phyloP scores from a whole-genome alignment of 53 echinoderm and acorn worm species.

The Holothuria scabra region DNA sequence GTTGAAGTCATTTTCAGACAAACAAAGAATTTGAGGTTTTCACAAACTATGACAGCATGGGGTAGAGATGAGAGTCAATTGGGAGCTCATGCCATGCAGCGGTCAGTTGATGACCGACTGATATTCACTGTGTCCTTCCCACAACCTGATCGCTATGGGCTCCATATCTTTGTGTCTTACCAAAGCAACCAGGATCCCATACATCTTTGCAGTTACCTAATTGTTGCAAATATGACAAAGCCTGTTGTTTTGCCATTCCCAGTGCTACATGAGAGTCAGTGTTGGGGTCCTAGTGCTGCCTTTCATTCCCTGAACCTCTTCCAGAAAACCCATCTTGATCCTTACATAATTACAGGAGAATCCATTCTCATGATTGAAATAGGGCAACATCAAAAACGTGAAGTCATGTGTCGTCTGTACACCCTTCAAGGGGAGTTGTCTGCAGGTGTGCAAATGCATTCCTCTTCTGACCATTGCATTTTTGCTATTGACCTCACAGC shows the following conservation, averaged over 20 bases:
- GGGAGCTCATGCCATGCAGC: slow-evolving; percentile 65
- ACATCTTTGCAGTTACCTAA: slow-evolving; percentile 89
- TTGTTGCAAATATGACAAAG: slow-evolving; percentile 62
- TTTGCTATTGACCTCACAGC: slow-evolving; percentile 43
- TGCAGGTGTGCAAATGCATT: slow-evolving; percentile 2
- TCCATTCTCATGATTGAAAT: slow-evolving; percentile 60
- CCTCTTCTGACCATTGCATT: slow-evolving; percentile 18
- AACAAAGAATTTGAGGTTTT: slow-evolving; percentile 55
- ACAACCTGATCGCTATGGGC: slow-evolving; percentile 71
- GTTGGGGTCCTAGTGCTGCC: slow-evolving; percentile 71
- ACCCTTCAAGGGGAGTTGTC: slow-evolving; percentile 10
- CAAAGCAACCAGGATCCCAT: slow-evolving; percentile 56
- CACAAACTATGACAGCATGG: slow-evolving; percentile 69
- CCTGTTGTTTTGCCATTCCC: slow-evolving; percentile 64
- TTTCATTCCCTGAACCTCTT: slow-evolving; percentile 61
- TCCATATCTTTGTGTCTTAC: slow-evolving; percentile 79
- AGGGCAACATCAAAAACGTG: slow-evolving; percentile 34
- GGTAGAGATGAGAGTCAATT: slow-evolving; percentile 48
- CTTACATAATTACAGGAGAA: slow-evolving; percentile 65
- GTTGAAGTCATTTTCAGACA: slow-evolving; percentile 68
- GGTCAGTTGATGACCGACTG: slow-evolving; percentile 62
- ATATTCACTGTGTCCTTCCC: slow-evolving; percentile 71
- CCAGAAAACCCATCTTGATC: slow-evolving; percentile 74
- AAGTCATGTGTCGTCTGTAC: slow-evolving; percentile 24
- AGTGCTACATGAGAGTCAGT: neutral